These are phyloP conservation scores for Hyposoter dolosus DNA, from an alignment of 2,888 invertebrate genomes.

Conservation along the genomic window DNA sequence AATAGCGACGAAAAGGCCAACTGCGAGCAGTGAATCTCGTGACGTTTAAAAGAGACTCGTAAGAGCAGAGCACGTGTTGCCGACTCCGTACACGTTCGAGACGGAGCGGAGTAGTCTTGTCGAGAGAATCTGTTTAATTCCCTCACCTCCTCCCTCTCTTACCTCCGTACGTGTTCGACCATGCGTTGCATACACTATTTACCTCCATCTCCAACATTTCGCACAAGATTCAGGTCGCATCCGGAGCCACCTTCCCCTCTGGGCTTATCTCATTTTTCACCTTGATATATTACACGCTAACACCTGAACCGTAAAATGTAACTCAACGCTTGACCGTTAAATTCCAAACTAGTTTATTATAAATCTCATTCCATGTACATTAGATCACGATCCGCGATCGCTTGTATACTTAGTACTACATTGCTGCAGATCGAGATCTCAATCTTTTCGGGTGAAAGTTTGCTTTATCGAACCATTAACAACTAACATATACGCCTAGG, in stretches of 20 bases:
- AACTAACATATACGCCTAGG: neutral
- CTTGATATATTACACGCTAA: slow-evolving; percentile 63
- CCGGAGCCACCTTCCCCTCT: slow-evolving; percentile 58
- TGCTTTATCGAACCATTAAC: slow-evolving; percentile 38
- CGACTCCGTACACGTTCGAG: slow-evolving; percentile 31
- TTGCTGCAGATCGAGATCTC: slow-evolving; percentile 52
- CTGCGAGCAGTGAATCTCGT: slow-evolving; percentile 48
- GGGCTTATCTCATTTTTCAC: slow-evolving; percentile 56
- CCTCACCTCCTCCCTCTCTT: slow-evolving; percentile 27
- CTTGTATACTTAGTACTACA: slow-evolving; percentile 46
- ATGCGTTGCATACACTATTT: slow-evolving; percentile 63
- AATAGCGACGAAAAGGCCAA: slow-evolving; percentile 59
- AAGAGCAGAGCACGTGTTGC: slow-evolving; percentile 33
- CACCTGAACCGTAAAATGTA: slow-evolving; percentile 66
- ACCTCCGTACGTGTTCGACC: slow-evolving; percentile 45
- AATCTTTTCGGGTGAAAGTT: slow-evolving; percentile 57
- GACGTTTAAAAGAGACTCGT: slow-evolving; percentile 48
- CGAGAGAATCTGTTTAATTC: slow-evolving; percentile 57
- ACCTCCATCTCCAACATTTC: slow-evolving; percentile 61
- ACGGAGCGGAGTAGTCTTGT: slow-evolving; percentile 46
- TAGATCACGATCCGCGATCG: slow-evolving; percentile 47
- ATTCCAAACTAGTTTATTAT: slow-evolving; percentile 53
- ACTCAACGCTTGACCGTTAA: slow-evolving; percentile 61
- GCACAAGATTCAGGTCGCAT: slow-evolving; percentile 58
- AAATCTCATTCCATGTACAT: slow-evolving; percentile 45